Base-by-base conservation (phyloP, 2,797 vertebrate genomes). In the Ctenopoma kingsleyae region DNA sequence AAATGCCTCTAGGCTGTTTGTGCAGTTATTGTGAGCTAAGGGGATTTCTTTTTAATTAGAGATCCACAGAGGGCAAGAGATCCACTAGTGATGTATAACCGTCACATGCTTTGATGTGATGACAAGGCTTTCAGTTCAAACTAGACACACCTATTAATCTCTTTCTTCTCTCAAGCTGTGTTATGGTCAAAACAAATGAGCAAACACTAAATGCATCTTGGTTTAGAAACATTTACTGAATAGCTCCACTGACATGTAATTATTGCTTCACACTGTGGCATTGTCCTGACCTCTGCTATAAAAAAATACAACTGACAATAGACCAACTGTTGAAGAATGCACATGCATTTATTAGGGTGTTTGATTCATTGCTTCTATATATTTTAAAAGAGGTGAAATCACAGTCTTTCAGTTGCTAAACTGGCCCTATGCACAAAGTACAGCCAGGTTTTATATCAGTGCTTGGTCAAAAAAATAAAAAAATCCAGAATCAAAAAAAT, bases 1-100 rank as follows among this genome's bases (percentile, higher is more conserved):
- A 76, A 58, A 65, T 49, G 61, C 71, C 85, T 81, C 3, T 0
- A 48, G 76, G 86, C 71, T 71, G 60, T 67, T 67, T 80, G 64
- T 84, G 78, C 84, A 78, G 85, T 85, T 69, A 76, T 48, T 17
- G 36, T 20, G 79, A 82, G 86, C 81, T 76, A 71, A 73, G 74
- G 83, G 90, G 82, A 85, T 90, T 84, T 90, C 64, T 71, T 90
- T 87, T 86, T 91, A 92, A 93, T 92, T 89, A 89, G 63, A 80
- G 78, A 80, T 83, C 50, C 20, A 36, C 58, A 60, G 53, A 81
- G 67, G 62, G 16, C 54, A 84, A 76, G 79, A 80, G 36, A 88
- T 81, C 64, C 76, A 76, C 55, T 40, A 46, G 47, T 80, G 79
- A 90, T 86, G 80, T 64, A 67, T 52, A 82, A 67, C 68, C 80